Evolutionary conservation across 2,113 vertebrate genomes (phyloP), one percentile per base, ranked within the genome.

Genomic region (Corythornis madagascariensis): DNA sequence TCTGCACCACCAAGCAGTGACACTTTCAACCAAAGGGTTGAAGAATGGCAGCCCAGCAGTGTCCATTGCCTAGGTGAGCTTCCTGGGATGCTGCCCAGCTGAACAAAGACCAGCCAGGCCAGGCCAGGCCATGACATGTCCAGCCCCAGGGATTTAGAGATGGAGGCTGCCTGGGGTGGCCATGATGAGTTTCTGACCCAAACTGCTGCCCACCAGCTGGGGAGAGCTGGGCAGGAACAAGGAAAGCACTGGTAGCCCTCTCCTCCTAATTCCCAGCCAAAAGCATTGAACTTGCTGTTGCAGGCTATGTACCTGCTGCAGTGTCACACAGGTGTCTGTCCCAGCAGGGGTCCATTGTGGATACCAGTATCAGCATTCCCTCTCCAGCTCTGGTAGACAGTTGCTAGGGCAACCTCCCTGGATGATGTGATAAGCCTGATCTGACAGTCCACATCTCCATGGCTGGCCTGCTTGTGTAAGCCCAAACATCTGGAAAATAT

Each of bases 401-500:
- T 80, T 50, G 15, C 67, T 66, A 86, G 26, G 29, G 20, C 42
- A 86, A 35, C 19, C 13, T 77, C 52, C 56, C 29, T 55, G 53
- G 29, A 70, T 38, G 80, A 52, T 0, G 0, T 24, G 52, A 53
- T 40, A 48, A 40, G 61, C 26, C 56, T 86, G 67, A 92, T 72
- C 48, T 29, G 26, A 53, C 55, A 90, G 60, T 22, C 20, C 45
- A 45, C 21, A 59, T 71, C 60, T 94, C 22, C 52, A 83, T 84
- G 65, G 21, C 56, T 26, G 17, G 42, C 16, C 84, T 86, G 73
- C 42, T 63, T 95, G 52, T 31, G 77, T 74, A 66, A 92, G 42
- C 43, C 33, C 42, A 91, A 74, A 94, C 73, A 90, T 86, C 74
- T 78, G 87, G 69, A 86, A 94, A 90, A 93, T 16, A 31, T 66